Evolutionary conservation across 2,888 invertebrate genomes (phyloP), one percentile per base, ranked within the genome.

Genomic region (Yponomeuta sedellus): DNA sequence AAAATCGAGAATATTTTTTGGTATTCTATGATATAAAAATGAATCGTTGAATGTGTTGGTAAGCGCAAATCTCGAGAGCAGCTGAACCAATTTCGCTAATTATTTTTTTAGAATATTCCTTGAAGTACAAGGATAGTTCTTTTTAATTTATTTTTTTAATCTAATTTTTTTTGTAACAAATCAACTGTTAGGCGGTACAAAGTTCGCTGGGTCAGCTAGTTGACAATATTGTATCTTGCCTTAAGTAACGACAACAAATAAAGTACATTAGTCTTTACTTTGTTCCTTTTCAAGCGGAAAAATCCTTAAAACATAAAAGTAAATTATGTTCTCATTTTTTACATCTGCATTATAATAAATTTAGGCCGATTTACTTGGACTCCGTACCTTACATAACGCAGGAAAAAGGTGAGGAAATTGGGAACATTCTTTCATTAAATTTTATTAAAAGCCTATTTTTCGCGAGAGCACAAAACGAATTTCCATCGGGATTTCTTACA

Each of bases 381-480:
- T 16, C 44, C 44, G 44, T 12, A 5, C 44, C 34, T n/a, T 34
- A 34, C 34, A 8, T 34, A 52, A 52, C 16, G 44, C 0, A 52
- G 16, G 44, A 52, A 52, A 52, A 52, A 52, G 12, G 44, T 52
- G 44, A 52, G 44, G 44, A 52, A 52, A 52, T 52, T 12, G 44
- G 44, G 44, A 52, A 52, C 12, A 52, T 52, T 52, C 10, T 12
- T 52, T 16, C 44, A 52, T 52, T 52, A 2, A 52, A 16, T 52
- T 52, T 52, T 52, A 52, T 52, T 16, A 52, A 52, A 52, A 52
- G 44, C 61, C 56, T 64, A 64, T 40, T 57, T 64, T 57, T 66
- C 66, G 52, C 75, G 71, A 69, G 73, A 66, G 69, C 68, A 74
- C 75, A 71, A 78, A 80, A 80, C 80, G 76, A 75, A 76, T 81